Evolutionary conservation across 2,888 invertebrate species (phyloP).

Genomic region (Acronicta leporina): DNA sequence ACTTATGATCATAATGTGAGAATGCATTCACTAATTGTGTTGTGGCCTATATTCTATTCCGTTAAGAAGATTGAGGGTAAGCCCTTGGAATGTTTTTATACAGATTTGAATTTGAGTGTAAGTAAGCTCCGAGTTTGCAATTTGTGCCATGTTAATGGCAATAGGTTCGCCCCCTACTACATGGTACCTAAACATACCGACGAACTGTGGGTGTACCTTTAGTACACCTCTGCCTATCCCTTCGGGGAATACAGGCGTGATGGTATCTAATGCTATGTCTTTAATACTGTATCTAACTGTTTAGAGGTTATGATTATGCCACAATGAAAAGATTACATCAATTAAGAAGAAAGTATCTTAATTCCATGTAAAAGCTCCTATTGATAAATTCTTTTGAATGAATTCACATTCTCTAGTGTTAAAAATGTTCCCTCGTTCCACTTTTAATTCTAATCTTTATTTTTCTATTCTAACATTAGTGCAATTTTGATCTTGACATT

Average conservation of each 20-base stretch:
- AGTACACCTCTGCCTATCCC: too few relatives aligned
- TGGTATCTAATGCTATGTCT: too few relatives aligned
- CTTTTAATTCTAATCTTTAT: conserved; percentile 21
- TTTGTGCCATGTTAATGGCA: too few relatives aligned
- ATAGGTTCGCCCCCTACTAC: too few relatives aligned
- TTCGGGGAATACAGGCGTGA: too few relatives aligned
- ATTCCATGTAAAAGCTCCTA: conserved; percentile 21
- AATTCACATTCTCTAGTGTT: conserved; percentile 7
- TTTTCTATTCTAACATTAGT: not conserved
- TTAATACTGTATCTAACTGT: conserved; percentile 5
- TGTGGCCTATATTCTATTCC: conserved; percentile 36
- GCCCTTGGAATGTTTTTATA: conserved; percentile 16
- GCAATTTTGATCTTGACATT: conserved; percentile 19
- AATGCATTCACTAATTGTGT: conserved; percentile 26
- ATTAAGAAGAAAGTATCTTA: conserved; percentile 36
- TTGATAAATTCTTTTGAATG: conserved; percentile 34
- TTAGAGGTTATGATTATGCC: not conserved
- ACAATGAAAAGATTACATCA: conserved; percentile 13
- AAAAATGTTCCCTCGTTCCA: conserved; percentile 40
- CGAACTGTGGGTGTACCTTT: too few relatives aligned
- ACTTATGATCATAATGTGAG: conserved; percentile 34
- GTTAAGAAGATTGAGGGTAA: conserved; percentile 19
- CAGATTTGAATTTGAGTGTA: not conserved
- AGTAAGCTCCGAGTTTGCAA: too few relatives aligned
- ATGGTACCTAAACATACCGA: too few relatives aligned